phyloP scores from a whole-genome alignment of 2,113 vertebrate genomes.

The Dasyprocta punctata region DNA sequence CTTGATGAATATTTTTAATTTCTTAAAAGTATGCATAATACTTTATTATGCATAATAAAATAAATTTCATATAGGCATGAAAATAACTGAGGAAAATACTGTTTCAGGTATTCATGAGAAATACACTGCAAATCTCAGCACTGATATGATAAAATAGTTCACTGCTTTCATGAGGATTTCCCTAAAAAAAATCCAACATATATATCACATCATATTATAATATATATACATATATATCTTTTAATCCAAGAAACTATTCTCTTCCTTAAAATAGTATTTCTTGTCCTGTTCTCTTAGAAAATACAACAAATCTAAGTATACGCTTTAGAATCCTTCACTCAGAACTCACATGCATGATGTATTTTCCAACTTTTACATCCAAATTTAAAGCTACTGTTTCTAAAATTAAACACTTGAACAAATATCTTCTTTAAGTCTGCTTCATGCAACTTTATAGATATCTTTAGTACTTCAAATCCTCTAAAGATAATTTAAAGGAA shows the following conservation, averaged over 20 bases:
- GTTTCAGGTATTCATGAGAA: neutral
- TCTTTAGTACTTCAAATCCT: slow-evolving; percentile 51
- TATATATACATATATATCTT: neutral
- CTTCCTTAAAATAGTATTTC: neutral
- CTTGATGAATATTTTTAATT: neutral
- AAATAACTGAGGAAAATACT: neutral
- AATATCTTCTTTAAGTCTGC: slow-evolving; percentile 19
- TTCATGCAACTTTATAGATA: neutral
- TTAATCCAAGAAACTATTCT: neutral
- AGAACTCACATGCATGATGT: neutral
- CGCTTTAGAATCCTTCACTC: neutral
- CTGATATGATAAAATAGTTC: neutral
- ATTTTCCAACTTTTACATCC: neutral
- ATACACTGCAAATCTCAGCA: neutral
- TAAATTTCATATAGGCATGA: neutral
- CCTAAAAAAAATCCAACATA: neutral
- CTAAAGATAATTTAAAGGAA: slow-evolving; percentile 26
- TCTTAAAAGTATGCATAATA: neutral
- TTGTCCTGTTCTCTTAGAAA: slow-evolving; percentile 12
- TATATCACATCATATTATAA: no score
- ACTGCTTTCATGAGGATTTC: neutral
- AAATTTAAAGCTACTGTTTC: slow-evolving; percentile 36
- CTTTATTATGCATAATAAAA: neutral
- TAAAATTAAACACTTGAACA: slow-evolving; percentile 46
- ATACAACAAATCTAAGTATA: neutral